Evolutionary conservation across 2,888 invertebrate species (phyloP).

Genomic region (Carcina quercana): DNA sequence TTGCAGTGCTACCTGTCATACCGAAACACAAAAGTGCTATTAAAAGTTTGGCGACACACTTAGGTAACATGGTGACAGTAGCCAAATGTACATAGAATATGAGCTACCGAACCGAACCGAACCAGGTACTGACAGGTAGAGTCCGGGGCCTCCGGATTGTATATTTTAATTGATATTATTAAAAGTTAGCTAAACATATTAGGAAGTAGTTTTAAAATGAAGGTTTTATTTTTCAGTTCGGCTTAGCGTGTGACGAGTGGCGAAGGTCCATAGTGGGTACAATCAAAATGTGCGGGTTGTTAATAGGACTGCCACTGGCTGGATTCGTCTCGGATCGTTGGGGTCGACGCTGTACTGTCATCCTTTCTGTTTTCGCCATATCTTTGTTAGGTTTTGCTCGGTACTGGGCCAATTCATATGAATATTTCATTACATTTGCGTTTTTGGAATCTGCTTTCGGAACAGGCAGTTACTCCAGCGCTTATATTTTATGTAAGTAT

Average conservation of each 20-base stretch:
- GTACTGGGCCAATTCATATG: constrained; percentile 74
- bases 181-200: no score
- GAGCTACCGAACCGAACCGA: no score
- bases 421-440: constrained; percentile 78
- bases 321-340: neutral
- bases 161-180: no score
- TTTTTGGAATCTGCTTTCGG: constrained; percentile 79
- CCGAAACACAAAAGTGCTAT: no score
- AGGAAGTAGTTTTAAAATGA: no score
- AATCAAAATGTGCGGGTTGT: neutral
- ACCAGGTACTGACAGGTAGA: no score
- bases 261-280: neutral
- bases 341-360: constrained; percentile 44
- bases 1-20: no score
- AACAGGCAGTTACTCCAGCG: constrained; percentile 79
- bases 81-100: no score
- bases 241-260: neutral
- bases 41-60: no score
- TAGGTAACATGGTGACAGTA: no score
- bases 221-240: neutral
- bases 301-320: neutral
- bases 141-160: no score
- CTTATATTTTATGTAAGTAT: constrained; percentile 79
- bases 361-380: constrained; percentile 70
- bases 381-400: constrained; percentile 77